Conservation (phyloP, 2,797 vertebrate species). For the Periophthalmus magnuspinnatus region DNA sequence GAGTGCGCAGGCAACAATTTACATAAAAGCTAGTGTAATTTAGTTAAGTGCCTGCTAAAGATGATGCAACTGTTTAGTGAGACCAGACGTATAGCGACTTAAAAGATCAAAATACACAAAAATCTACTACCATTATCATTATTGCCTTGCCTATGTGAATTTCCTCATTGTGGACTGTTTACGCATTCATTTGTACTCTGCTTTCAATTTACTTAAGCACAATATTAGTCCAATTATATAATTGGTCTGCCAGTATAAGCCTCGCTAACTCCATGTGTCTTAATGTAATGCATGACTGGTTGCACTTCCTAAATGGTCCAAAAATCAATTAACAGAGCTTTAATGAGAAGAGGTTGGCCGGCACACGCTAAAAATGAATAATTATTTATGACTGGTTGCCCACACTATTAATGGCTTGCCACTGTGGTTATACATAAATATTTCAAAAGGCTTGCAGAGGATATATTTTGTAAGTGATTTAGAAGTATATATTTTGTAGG, state of each 20-base stretch:
- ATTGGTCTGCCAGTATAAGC: neutral
- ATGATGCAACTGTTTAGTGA: neutral
- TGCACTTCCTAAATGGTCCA: constrained; percentile 3
- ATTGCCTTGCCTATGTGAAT: neutral
- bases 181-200: neutral
- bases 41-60: constrained; percentile 7
- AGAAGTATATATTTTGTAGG: neutral
- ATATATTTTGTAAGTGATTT: neutral
- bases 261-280: neutral
- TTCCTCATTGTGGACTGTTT: neutral
- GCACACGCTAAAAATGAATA: neutral
- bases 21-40: constrained; percentile 11
- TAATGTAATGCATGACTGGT: constrained; percentile 1
- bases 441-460: neutral
- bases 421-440: neutral
- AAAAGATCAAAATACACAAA: neutral
- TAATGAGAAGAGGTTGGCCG: constrained; percentile 11
- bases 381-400: constrained; percentile 10
- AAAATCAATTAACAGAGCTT: constrained; percentile 14
- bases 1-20: constrained; percentile 8
- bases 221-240: constrained; percentile 9
- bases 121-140: neutral
- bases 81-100: neutral
- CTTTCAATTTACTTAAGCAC: constrained; percentile 1
- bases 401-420: constrained; percentile 2